Evolutionary conservation across 2,888 invertebrate species (phyloP).

Genomic region (Catocala nupta): DNA sequence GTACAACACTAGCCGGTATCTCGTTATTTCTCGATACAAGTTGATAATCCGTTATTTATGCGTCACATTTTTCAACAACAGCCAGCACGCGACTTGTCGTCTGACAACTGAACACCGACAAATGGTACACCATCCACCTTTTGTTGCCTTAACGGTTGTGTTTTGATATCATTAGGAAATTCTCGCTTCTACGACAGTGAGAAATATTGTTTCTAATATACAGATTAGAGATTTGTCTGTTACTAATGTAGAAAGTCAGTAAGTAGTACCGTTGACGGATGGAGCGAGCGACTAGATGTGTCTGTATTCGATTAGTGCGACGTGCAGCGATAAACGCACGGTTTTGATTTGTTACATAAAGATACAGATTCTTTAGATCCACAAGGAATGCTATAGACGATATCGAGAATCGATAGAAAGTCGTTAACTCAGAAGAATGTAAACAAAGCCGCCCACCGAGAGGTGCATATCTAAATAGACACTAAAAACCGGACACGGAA

Average conservation of each 20-base stretch:
- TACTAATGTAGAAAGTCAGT: constrained; percentile 74
- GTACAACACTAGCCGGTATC: constrained; percentile 68
- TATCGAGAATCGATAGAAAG: constrained; percentile 50
- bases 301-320: constrained; percentile 52
- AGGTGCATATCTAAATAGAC: constrained; percentile 67
- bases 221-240: constrained; percentile 73
- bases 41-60: constrained; percentile 86
- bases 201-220: constrained; percentile 78
- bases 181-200: constrained; percentile 74
- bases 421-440: constrained; percentile 58
- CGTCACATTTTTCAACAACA: constrained; percentile 75
- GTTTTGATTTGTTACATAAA: constrained; percentile 43
- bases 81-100: constrained; percentile 78
- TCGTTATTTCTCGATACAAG: constrained; percentile 79
- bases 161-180: constrained; percentile 84
- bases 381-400: constrained; percentile 32
- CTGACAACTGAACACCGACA: constrained; percentile 68
- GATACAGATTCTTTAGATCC: constrained; percentile 36
- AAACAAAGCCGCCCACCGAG: constrained; percentile 71
- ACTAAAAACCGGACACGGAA: constrained; percentile 71
- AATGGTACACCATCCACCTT: constrained; percentile 75
- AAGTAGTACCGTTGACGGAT: constrained; percentile 69
- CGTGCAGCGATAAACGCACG: constrained; percentile 48
- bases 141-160: constrained; percentile 82
- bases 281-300: constrained; percentile 58